Base-by-base conservation (phyloP, 2,113 vertebrate genomes). In the Periophthalmus modestus region DNA sequence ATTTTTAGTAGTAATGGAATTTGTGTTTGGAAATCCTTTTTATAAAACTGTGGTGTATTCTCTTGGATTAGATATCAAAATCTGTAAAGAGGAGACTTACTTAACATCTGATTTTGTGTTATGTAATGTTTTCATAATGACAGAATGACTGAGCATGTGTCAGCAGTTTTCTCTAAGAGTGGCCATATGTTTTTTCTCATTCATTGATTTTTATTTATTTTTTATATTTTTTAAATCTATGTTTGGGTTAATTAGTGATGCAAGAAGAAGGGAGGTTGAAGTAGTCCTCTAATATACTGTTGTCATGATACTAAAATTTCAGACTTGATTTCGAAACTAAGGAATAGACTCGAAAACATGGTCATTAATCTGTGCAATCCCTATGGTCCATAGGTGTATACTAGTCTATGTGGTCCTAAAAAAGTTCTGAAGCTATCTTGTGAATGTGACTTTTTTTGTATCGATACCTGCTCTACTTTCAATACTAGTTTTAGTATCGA, bases 61-160 rank as follows among this genome's bases (percentile, higher is more conserved):
- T 24, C 3, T 57, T 3, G 12, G 12, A 57, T 57, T 11, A 15
- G 3, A 16, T 34, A 5, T 7, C 23, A 19, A n/a, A 39, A 59
- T 28, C 1, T 14, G 11, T 10, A 55, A 72, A 63, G 0, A 43
- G 54, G 47, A 66, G 9, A 18, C 66, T 13, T 69, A 73, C 39
- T 69, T 50, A 67, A 77, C 66, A 72, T 75, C 34, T 79, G n/a
- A 34, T 61, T 18, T 24, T 71, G 23, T 58, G 69, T 81, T 63
- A 59, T 68, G 69, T n/a, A 84, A 71, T 74, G 57, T 16, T 28
- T 71, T 50, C 55, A 48, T 54, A 39, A 50, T 19, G 57, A 28
- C 12, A 24, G 12, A 24, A 23, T 33, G 39, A 0, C 14, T 66
- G 36, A 7, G 57, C 28, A 69, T 69, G 70, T 75, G 74, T 85